These are phyloP conservation scores for Agrochola circellaris DNA, from an alignment of 2,888 invertebrate genomes.

Conservation along the genomic window DNA sequence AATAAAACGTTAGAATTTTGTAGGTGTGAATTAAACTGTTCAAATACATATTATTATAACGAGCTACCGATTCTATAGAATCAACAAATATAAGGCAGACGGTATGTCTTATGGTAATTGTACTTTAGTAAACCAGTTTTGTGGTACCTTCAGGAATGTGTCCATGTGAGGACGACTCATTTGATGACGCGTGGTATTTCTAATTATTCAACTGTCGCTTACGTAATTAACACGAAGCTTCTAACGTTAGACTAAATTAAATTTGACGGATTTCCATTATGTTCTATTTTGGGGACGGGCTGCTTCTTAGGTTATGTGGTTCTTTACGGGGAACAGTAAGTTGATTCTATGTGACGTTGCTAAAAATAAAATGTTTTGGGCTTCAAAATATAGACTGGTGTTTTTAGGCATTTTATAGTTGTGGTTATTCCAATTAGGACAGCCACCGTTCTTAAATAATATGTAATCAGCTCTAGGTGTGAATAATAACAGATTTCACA, in stretches of 20 bases:
- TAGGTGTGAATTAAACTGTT: not conserved
- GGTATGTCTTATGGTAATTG: conserved; percentile 46
- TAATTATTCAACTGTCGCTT: conserved; percentile 57
- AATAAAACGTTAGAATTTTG: not conserved
- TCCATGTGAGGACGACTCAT: conserved; percentile 39
- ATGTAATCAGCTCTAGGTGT: not conserved
- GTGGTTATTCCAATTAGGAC: not conserved
- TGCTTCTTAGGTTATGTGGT: conserved; percentile 31
- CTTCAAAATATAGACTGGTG: not conserved
- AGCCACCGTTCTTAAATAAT: not conserved
- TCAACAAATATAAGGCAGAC: conserved; percentile 36
- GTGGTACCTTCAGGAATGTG: conserved; percentile 57
- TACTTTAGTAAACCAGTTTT: conserved; percentile 59
- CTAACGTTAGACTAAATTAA: conserved; percentile 39
- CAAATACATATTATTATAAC: not conserved
- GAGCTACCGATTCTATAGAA: conserved; percentile 36
- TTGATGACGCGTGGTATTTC: conserved; percentile 44
- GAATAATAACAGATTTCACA: conserved; percentile 10
- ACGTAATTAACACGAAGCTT: conserved; percentile 49
- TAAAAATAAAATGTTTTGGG: conserved; percentile 33
- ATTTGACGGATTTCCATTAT: conserved; percentile 51
- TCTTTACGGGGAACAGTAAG: not conserved
- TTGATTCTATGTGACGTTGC: conserved; percentile 39
- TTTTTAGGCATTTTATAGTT: not conserved
- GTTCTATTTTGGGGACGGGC: conserved; percentile 33